A percentile compares a stretch with the other conserved stretches of the same genome.
These are phyloP conservation scores for Marisa cornuarietis DNA, from an alignment of 1,140 invertebrate genomes.

Conservation along the genomic window DNA sequence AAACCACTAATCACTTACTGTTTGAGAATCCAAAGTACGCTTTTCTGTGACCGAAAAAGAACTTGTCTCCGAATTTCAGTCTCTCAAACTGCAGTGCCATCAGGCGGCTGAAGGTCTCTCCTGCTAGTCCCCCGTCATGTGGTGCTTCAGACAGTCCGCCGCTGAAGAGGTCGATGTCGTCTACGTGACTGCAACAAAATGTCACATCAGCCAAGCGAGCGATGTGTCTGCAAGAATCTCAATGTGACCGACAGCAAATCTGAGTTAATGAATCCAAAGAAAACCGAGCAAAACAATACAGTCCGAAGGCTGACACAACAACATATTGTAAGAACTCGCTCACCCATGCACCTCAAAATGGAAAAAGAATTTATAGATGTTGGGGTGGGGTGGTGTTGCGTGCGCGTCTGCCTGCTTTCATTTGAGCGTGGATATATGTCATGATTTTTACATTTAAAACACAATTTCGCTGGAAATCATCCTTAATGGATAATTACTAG, in stretches of 20 bases:
- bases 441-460: too few species aligned
- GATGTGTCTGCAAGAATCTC: too few species aligned
- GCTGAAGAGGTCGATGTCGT: slow-evolving; percentile 52
- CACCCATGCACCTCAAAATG: neutral
- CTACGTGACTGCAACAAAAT: slow-evolving; percentile 48
- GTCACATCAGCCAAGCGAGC: too few species aligned
- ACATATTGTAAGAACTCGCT: neutral
- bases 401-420: too few species aligned
- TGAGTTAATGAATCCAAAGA: neutral
- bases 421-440: too few species aligned
- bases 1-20: neutral
- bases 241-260: neutral
- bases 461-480: too few species aligned
- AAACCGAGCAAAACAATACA: neutral
- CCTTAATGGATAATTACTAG: too few species aligned
- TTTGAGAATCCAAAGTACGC: slow-evolving; percentile 3
- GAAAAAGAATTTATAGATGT: neutral
- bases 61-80: slow-evolving; percentile 89
- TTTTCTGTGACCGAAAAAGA: slow-evolving; percentile 77
- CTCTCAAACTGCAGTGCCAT: slow-evolving; percentile 93
- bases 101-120: slow-evolving; percentile 95
- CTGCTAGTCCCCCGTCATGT: slow-evolving; percentile 85
- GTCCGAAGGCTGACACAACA: neutral
- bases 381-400: too few species aligned
- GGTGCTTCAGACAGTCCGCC: slow-evolving; percentile 81